Base-by-base conservation (phyloP, 1,140 invertebrate genomes). In the Hyphantria cunea region DNA sequence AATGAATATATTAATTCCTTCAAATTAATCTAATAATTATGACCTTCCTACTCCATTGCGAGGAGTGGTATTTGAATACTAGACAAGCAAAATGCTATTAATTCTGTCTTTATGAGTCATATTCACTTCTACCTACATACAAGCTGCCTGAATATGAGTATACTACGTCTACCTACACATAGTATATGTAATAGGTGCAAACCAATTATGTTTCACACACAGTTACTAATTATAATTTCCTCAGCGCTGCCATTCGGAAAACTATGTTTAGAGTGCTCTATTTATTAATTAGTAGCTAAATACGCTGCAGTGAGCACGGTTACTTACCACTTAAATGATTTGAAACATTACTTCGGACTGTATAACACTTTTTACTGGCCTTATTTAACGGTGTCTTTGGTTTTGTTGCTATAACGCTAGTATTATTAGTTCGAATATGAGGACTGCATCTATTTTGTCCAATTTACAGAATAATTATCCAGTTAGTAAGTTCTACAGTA, bases 171-270 rank as follows among this genome's bases (percentile, higher is more conserved):
- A 59, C 15, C 32, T 59, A 59, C 33, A 41, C 37, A 44, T 15
- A 49, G 32, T 59, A 33, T 34, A 53, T 41, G 52, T 64, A 64
- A 68, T 66, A 64, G 64, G 62, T 64, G 68, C 70, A 67, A 66
- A 70, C 68, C 66, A 70, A 76, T 76, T 76, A 76, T 65, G 66
- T 70, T 68, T 73, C 68, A 73, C 60, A 74, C 58, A 75, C 72
- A 77, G 65, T 74, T 66, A 68, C 69, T 77, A 74, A 77, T 77
- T 74, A 74, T 77, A 72, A 77, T 74, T 77, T 77, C 69, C 74
- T 70, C 69, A 34, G 63, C 56, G 61, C 68, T 64, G 55, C 67
- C 72, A 72, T 72, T 77, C 67, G 74, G 69, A 70, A 72, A 76
- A 74, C 66, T 77, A 72, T 77, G 70, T 72, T 74, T 77, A 74